Base-by-base conservation (phyloP, 1,140 invertebrate genomes). In the Planococcus citri region DNA sequence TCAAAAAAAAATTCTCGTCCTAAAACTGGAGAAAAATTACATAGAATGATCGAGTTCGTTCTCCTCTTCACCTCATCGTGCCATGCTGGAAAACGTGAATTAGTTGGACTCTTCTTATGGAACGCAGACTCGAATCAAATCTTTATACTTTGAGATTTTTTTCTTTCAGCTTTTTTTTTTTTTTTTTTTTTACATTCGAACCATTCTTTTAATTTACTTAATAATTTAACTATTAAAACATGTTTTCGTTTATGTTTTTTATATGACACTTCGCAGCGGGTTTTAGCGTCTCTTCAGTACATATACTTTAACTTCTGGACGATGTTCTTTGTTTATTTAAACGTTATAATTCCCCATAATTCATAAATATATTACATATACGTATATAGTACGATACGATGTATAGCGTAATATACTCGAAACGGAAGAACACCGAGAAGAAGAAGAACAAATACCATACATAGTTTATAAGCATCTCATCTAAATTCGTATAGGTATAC, bases 211-310 rank as follows among this genome's bases (percentile, higher is more conserved):
- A 64, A 64, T 64, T 64, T 64, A 25, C 60, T 64, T 64, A 64
- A 64, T 64, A 64, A 64, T 64, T 64, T 64, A 64, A 64, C 60
- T 25, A 64, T 64, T 64, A 25, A 58, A 64, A 64, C 60, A 64
- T 64, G 60, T 64, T 64, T 64, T 64, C 21, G 60, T 64, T 64
- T 64, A 64, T 64, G 25, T 64, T 64, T 64, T 64, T 64, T 64
- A 64, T 64, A 64, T 64, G 60, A 64, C 60, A 64, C 20, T 64
- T 64, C 60, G 9, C 60, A 64, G 60, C 60, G 60, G 60, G 60
- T 64, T 51, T 64, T 64, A 64, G 60, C 60, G 60, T 64, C 60
- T 64, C 22, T 25, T 27, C 6, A n/a, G 21, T 51, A n/a, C 4
- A 22, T 64, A 64, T 25, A 64, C 60, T 10, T 64, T 4, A 64